Base-by-base conservation (phyloP, 2,888 invertebrate species). In the Leptodirus hochenwartii region DNA sequence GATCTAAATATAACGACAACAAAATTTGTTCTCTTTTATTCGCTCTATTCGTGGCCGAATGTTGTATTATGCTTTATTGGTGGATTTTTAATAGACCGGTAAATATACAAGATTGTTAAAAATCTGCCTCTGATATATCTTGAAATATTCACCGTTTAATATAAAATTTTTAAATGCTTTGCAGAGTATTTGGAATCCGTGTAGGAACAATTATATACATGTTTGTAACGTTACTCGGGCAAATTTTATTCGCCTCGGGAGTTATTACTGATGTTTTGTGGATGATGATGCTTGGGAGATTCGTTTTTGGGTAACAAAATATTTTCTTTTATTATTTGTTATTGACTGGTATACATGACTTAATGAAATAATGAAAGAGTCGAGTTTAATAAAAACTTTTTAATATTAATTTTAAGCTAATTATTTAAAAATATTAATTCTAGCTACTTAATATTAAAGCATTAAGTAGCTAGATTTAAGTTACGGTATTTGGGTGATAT, bases 31-130 rank as follows among this genome's bases (percentile, higher is more conserved):
- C 60, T 79, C 35, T 64, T 96, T 25, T 96, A 96, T 57, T 80
- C 82, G 4, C 75, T 88, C 53, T 96, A 96, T 54, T 91, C 93
- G 1, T 96, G 93, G 93, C 96, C 96, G 16, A 96, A 96, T 65
- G 82, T 93, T 3, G 62, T 95, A 34, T 61, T 95, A 34, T 93
- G 93, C 56, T 90, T 95, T 54, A 70, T 96, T 49, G 96, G 95
- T 25, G 95, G 96, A 42, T 93, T 88, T 59, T 68, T 96, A 33
- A 72, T 96, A 46, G 95, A 96, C 62, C 72, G 78, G 75, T 74
- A 50, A 44, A 51, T 48, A 41, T 41, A 10, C 31, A n/a, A n/a
- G n/a, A n/a, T n/a, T n/a, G 31, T 35, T 4, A n/a, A n/a, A n/a
- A n/a, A n/a, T n/a, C n/a, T n/a, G n/a, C n/a, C n/a, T n/a, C n/a